Percentiles rank a stretch among this genome's conserved stretches.
phyloP scores from a whole-genome alignment of 2,888 invertebrate species.

The Meteorus cinctellus region DNA sequence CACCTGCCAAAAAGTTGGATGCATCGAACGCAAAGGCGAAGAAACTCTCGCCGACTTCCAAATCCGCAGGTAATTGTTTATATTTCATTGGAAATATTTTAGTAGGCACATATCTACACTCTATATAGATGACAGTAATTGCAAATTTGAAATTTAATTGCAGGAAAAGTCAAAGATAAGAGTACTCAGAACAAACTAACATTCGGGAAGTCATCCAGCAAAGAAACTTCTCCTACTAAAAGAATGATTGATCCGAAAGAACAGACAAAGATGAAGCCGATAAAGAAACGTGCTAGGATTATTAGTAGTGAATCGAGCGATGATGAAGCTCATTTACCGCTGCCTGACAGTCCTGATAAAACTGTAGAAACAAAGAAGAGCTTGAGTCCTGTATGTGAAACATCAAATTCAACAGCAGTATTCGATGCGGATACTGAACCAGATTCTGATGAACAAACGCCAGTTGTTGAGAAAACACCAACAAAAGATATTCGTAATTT shows the following conservation, averaged over 20 bases:
- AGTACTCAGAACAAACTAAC: slow-evolving; percentile 40
- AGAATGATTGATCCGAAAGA: slow-evolving; percentile 51
- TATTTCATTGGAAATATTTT: background rate
- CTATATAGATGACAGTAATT: no score
- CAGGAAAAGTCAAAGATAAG: slow-evolving; percentile 13
- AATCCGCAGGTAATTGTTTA: slow-evolving; percentile 41
- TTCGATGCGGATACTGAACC: slow-evolving; percentile 46
- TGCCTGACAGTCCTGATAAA: slow-evolving; percentile 56
- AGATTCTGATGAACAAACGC: slow-evolving; percentile 43
- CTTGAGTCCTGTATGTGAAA: slow-evolving; percentile 42
- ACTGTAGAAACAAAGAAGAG: slow-evolving; percentile 50
- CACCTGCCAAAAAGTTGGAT: slow-evolving; percentile 53
- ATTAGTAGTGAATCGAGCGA: slow-evolving; percentile 66
- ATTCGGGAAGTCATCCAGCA: slow-evolving; percentile 30
- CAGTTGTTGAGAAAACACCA: slow-evolving; percentile 47
- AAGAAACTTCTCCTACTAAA: slow-evolving; percentile 43
- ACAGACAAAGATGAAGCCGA: slow-evolving; percentile 42
- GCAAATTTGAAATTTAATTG: background rate
- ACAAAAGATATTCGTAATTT: slow-evolving; percentile 59
- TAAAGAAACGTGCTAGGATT: slow-evolving; percentile 59
- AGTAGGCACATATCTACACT: no score
- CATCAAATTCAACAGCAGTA: slow-evolving; percentile 37
- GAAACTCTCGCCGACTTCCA: slow-evolving; percentile 42
- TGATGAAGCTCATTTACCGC: slow-evolving; percentile 64
- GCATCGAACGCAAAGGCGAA: slow-evolving; percentile 22